Base-by-base conservation (phyloP, 2,797 vertebrate species). In the Lates japonicus region DNA sequence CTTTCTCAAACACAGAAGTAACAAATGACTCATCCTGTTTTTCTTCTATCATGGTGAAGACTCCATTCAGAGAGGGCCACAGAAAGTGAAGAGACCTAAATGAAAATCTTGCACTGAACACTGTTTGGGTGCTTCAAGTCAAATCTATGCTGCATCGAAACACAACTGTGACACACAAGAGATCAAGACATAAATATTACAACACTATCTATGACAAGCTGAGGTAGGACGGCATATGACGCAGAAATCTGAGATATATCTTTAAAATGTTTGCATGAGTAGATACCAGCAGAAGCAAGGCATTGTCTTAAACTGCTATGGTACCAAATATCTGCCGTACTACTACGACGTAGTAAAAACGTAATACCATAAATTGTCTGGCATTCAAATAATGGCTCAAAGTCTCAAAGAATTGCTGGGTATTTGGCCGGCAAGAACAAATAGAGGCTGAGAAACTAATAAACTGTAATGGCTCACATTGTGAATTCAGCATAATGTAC, bases 1-100 rank as follows among this genome's bases (percentile, higher is more conserved):
- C 51, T 44, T 29, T 64, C 69, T 66, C 57, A 60, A 54, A 46
- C 37, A 59, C 44, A 51, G 41, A 67, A 55, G 51, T 54, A 19
- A 70, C 4, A 1, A 77, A 59, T 80, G 78, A 89, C 69, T 87
- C 69, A 83, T 69, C 41, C 31, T 61, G 16, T 33, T 69, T 76
- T 69, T 74, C 54, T 39, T 65, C 37, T 22, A 20, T 4, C 17
- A 29, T 16, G 31, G 51, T 72, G 12, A 48, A 83, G 60, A 70
- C 49, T 60, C 46, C 74, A 63, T 67, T 86, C 46, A 68, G 10
- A 75, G 73, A 72, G 55, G 33, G 4, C 13, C 52, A 49, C n/a
- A 39, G 1, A 46, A 25, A 57, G 11, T 39, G 25, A 44, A 54
- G 4, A 42, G 7, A 49, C 12, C 33, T 55, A 25, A 82, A 22